phyloP scores from a whole-genome alignment of 2,797 vertebrate species.

The Neosalanx taihuensis region DNA sequence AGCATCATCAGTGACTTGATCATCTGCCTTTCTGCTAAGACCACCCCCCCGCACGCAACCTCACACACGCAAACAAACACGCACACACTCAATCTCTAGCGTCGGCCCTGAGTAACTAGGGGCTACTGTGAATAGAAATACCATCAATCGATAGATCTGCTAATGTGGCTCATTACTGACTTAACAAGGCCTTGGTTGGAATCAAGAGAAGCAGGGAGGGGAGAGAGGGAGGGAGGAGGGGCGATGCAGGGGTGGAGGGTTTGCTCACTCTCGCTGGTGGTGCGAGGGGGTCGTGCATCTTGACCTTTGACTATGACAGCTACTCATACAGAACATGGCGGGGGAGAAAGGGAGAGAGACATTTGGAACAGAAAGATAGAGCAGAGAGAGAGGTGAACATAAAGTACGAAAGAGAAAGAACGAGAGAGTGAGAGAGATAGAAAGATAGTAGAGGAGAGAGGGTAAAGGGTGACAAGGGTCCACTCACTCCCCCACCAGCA shows the following conservation, averaged over 20 bases:
- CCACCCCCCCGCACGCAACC: constrained; percentile 3
- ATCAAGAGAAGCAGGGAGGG: constrained; percentile 32
- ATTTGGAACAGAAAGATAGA: too few species aligned
- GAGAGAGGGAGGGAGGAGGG: not conserved
- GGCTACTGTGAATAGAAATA: constrained; percentile 46
- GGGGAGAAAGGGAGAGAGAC: too few species aligned
- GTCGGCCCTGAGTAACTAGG: constrained; percentile 49
- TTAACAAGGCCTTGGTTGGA: constrained; percentile 67
- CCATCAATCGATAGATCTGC: constrained; percentile 62
- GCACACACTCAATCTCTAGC: constrained; percentile 48
- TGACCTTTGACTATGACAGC: constrained; percentile 39
- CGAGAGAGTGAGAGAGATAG: too few species aligned
- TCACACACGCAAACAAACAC: constrained; percentile 18
- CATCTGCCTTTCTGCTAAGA: not conserved
- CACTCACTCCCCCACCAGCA: too few species aligned
- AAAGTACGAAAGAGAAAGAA: too few species aligned
- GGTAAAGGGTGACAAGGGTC: not conserved
- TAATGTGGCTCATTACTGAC: constrained; percentile 69
- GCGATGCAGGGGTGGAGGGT: constrained; percentile 20
- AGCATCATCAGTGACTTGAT: not conserved
- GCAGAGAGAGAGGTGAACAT: too few species aligned
- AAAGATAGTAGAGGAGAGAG: too few species aligned
- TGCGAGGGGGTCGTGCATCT: constrained; percentile 15
- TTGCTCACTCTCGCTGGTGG: constrained; percentile 30
- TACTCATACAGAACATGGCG: constrained; percentile 39